Percentiles rank a stretch among this genome's conserved stretches.
phyloP scores from a whole-genome alignment of 2,888 invertebrate genomes.

The Diarsia rubi region DNA sequence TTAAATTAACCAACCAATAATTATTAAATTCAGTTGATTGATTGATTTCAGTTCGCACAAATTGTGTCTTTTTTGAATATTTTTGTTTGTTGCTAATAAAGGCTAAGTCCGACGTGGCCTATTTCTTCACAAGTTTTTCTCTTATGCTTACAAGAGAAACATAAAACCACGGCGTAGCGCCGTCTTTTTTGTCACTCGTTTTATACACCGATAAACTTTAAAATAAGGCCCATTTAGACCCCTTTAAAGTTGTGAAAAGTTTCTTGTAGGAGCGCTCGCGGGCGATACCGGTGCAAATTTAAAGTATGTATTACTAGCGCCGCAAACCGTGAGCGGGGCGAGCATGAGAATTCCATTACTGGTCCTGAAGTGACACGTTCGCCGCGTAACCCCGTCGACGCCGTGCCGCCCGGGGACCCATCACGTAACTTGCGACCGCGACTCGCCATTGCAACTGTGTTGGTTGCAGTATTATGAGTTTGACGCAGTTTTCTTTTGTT shows the following conservation, averaged over 20 bases:
- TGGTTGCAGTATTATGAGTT: background rate
- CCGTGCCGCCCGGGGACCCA: conserved; percentile 58
- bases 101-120: conserved; percentile 35
- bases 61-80: conserved; percentile 10
- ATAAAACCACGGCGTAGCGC: conserved; percentile 30
- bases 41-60: conserved; percentile 1
- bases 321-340: conserved; percentile 84
- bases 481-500: background rate
- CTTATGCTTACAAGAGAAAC: conserved; percentile 54
- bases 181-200: conserved; percentile 60
- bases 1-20: conserved; percentile 13
- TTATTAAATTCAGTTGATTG: too few species aligned
- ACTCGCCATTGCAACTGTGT: conserved; percentile 29
- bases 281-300: conserved; percentile 88
- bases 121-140: conserved; percentile 39
- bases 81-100: conserved; percentile 22
- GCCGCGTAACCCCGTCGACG: conserved; percentile 70
- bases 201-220: conserved; percentile 74
- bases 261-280: conserved; percentile 82
- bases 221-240: conserved; percentile 84
- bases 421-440: conserved; percentile 52
- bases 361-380: conserved; percentile 83
- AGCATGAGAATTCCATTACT: conserved; percentile 90
- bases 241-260: conserved; percentile 83
- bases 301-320: conserved; percentile 88